phyloP scores from a whole-genome alignment of 2,113 vertebrate species.

The Prionailurus bengalensis region DNA sequence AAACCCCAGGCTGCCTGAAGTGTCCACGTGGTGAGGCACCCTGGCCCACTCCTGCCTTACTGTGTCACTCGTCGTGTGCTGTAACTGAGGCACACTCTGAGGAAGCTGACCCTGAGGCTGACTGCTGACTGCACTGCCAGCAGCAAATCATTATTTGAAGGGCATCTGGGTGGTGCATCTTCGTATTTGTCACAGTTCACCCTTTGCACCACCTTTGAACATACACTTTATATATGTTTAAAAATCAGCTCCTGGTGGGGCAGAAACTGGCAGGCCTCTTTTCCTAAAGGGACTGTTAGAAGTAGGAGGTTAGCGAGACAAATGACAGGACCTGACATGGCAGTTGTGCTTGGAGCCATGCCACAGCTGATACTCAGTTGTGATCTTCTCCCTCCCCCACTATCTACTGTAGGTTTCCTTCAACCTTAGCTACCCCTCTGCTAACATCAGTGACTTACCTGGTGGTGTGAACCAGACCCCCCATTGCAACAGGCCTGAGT shows the following conservation, averaged over 20 bases:
- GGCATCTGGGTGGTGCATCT: not conserved
- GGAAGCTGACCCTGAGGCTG: not conserved
- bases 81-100: not conserved
- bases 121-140: not conserved
- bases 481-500: not conserved
- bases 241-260: not conserved
- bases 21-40: not conserved
- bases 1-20: not conserved
- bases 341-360: not conserved
- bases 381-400: not conserved
- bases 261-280: not conserved
- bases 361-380: not conserved
- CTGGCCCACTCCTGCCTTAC: not conserved
- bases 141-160: not conserved
- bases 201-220: not conserved
- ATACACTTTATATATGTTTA: not conserved
- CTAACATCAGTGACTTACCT: not conserved
- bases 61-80: not conserved
- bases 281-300: not conserved
- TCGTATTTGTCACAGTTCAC: not conserved
- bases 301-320: not conserved
- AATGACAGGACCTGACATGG: not conserved
- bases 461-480: not conserved
- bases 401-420: not conserved
- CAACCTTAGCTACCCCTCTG: not conserved